These are phyloP conservation scores for Sabatieria punctata DNA, from an alignment of 2,888 invertebrate genomes.

Conservation along the genomic window DNA sequence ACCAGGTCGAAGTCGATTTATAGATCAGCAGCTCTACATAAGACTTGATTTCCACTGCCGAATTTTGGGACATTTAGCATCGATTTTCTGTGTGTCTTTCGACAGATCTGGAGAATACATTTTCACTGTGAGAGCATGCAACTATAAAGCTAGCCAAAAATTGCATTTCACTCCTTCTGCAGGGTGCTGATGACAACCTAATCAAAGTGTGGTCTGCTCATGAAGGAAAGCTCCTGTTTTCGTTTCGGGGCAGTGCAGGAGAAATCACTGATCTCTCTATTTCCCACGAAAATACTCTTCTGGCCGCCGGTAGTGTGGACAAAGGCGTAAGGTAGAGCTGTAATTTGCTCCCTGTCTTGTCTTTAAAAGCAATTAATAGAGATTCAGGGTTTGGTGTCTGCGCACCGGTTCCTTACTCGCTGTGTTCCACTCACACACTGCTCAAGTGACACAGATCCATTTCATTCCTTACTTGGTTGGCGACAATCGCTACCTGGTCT, in stretches of 20 bases:
- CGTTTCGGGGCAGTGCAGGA: conserved; percentile 79
- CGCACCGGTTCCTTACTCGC: conserved; percentile 55
- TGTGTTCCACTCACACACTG: conserved; percentile 59
- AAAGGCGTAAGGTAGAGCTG: conserved; percentile 47
- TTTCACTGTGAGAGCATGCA: conserved; percentile 50
- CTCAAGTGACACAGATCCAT: conserved; percentile 59
- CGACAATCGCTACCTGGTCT: conserved; percentile 65
- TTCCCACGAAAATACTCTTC: conserved; percentile 69
- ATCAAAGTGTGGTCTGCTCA: conserved; percentile 84
- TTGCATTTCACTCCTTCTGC: conserved; percentile 7
- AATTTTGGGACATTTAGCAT: conserved; percentile 80
- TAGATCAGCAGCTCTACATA: too few relatives aligned
- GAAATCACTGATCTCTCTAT: conserved; percentile 93
- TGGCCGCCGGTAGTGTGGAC: conserved; percentile 85
- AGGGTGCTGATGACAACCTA: conserved; percentile 84
- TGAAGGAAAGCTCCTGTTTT: conserved; percentile 63
- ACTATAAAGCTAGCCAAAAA: conserved; percentile 1
- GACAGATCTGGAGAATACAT: conserved; percentile 79
- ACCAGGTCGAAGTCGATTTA: too few relatives aligned
- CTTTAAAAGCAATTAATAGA: neutral
- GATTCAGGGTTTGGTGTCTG: conserved; percentile 64
- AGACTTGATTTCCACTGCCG: conserved; percentile 25
- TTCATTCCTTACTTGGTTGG: conserved; percentile 70
- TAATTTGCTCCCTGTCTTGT: neutral
- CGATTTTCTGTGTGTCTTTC: conserved; percentile 90